Evolutionary conservation across 2,113 vertebrate genomes (phyloP).

Genomic region (Athene cunicularia): DNA sequence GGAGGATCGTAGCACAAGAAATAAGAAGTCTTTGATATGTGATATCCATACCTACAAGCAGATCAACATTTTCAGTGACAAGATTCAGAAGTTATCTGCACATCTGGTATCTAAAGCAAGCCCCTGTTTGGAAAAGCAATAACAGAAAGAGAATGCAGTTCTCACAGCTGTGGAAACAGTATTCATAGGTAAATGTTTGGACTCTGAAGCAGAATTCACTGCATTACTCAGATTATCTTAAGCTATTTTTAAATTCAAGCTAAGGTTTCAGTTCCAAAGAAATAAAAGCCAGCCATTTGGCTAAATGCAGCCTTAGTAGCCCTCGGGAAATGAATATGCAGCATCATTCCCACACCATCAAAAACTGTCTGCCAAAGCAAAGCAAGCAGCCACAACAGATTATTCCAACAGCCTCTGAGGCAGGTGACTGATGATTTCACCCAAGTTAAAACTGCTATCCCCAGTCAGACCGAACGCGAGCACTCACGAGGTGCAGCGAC

Average conservation of each 20-base stretch:
- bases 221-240: neutral
- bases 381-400: neutral
- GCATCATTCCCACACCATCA: neutral
- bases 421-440: neutral
- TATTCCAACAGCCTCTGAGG: neutral
- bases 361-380: neutral
- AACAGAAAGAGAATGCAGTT: neutral
- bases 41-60: slow-evolving; percentile 87
- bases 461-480: neutral
- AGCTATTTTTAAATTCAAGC: neutral
- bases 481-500: neutral
- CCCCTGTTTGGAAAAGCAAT: neutral
- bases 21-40: slow-evolving; percentile 92
- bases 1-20: slow-evolving; percentile 88
- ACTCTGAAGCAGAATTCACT: neutral
- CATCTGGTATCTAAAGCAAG: neutral
- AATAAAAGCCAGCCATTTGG: neutral
- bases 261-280: neutral
- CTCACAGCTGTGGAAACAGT: neutral
- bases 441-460: neutral
- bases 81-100: neutral
- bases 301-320: neutral
- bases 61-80: neutral
- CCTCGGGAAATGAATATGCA: neutral
- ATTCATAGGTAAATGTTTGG: neutral